Conservation (phyloP, 2,113 vertebrate species). For the Apus apus region DNA sequence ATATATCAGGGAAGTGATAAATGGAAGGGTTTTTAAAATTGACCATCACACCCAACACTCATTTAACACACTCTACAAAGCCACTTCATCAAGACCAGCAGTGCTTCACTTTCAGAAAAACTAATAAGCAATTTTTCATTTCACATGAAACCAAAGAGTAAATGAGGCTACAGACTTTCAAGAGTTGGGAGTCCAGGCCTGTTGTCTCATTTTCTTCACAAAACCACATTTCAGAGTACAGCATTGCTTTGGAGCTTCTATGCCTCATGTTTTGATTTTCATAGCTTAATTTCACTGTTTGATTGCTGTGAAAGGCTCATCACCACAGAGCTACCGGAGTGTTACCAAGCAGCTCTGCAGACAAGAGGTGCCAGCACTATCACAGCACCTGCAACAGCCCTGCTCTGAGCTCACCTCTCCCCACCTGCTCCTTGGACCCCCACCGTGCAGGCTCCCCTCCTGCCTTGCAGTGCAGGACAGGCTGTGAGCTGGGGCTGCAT, state of each 20-base stretch:
- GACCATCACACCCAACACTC: background rate
- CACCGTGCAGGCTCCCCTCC: fast-evolving
- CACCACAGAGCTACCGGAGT: background rate
- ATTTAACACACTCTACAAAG: background rate
- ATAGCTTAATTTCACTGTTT: background rate
- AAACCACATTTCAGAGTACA: background rate
- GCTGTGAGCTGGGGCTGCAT: background rate
- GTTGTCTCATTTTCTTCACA: background rate
- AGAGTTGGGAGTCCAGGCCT: background rate
- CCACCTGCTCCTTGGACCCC: fast-evolving
- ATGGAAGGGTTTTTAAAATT: background rate
- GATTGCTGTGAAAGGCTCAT: background rate
- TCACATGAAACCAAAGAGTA: background rate
- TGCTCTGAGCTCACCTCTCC: fast-evolving
- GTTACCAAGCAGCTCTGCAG: background rate
- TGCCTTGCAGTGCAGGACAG: fast-evolving
- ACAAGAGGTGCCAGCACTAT: background rate
- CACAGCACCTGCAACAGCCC: background rate
- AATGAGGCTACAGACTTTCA: background rate
- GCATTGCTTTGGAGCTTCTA: background rate
- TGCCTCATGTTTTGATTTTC: background rate
- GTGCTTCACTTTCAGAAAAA: background rate
- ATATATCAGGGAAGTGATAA: background rate
- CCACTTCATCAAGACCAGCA: background rate
- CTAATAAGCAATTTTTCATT: background rate